phyloP scores from a whole-genome alignment of 2,113 vertebrate genomes.

The Tauraco erythrolophus region DNA sequence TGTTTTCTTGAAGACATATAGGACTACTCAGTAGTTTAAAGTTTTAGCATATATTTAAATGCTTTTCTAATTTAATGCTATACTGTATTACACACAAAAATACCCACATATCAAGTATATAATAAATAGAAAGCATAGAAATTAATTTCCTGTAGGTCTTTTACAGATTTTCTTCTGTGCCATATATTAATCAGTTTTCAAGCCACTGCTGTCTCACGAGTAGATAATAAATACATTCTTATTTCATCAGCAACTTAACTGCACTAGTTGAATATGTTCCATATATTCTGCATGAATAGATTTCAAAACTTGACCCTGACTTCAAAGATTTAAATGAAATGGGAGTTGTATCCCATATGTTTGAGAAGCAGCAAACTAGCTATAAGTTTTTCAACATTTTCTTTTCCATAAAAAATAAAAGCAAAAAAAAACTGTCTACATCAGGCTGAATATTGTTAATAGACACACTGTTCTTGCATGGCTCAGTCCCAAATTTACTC shows the following conservation, averaged over 20 bases:
- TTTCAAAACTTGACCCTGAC: not conserved
- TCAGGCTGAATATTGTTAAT: not conserved
- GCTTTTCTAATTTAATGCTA: not conserved
- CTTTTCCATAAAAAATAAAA: not conserved
- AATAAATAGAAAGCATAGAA: constrained; percentile 16
- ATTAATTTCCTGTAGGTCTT: constrained; percentile 3
- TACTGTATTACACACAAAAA: not conserved
- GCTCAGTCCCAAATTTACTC: not conserved
- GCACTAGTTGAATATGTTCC: not conserved
- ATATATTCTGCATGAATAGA: not conserved
- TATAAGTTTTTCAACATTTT: not conserved
- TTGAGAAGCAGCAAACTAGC: not conserved
- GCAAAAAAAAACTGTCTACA: not conserved
- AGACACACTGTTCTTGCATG: not conserved
- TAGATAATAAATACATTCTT: not conserved
- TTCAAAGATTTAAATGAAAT: not conserved
- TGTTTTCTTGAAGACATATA: not conserved
- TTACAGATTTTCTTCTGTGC: not conserved
- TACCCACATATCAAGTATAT: not conserved
- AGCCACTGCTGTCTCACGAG: not conserved
- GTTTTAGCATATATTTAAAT: not conserved
- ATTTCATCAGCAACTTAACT: not conserved
- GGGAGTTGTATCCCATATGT: not conserved
- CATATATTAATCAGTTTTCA: not conserved
- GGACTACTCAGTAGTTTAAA: not conserved